Evolutionary conservation across 2,113 vertebrate genomes (phyloP).

Genomic region (Arvicanthis niloticus): DNA sequence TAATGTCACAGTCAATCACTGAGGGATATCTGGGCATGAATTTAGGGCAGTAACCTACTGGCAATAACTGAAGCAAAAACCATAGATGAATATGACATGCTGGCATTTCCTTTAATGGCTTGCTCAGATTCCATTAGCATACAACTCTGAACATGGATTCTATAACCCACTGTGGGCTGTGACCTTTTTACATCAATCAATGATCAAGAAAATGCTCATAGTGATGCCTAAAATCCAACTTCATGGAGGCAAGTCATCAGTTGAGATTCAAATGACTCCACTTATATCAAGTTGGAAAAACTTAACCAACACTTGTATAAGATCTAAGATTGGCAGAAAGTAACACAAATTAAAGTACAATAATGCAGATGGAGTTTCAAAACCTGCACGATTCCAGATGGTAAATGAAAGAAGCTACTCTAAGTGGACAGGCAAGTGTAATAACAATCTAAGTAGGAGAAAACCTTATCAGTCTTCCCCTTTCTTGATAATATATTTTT

Average conservation of each 20-base stretch:
- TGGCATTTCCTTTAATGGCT: neutral
- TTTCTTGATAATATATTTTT: neutral
- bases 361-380: neutral
- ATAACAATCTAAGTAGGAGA: neutral
- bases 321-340: neutral
- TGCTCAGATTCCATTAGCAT: neutral
- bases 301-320: neutral
- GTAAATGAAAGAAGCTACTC: neutral
- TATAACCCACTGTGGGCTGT: neutral
- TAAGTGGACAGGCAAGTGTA: accelerated
- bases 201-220: neutral
- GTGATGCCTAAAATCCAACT: neutral
- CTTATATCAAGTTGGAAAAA: neutral
- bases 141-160: neutral
- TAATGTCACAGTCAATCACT: neutral
- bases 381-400: neutral
- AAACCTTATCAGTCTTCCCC: neutral
- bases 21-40: neutral
- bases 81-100: neutral
- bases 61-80: neutral
- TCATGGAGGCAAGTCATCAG: neutral
- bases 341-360: neutral
- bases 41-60: neutral
- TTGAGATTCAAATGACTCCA: neutral
- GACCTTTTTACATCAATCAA: neutral